These are phyloP conservation scores for Indicator indicator DNA, from an alignment of 2,113 vertebrate genomes.

Conservation along the genomic window DNA sequence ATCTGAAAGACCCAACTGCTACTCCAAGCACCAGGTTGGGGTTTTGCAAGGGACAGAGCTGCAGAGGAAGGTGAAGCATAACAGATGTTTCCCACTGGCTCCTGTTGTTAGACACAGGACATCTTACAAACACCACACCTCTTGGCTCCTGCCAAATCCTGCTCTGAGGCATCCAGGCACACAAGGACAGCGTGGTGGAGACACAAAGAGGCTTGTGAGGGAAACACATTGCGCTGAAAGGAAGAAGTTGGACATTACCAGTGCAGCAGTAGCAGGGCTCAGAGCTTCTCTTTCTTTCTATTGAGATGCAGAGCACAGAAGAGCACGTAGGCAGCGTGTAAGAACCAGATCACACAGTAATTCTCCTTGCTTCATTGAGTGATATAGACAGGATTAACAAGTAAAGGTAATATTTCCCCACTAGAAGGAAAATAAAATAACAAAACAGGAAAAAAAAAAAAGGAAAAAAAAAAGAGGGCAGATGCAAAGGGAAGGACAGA, in stretches of 20 bases:
- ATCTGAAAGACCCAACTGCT: neutral
- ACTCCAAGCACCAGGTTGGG: rapidly evolving
- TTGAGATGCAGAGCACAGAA: conserved; percentile 76
- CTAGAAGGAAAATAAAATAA: conserved; percentile 68
- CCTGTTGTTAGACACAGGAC: neutral
- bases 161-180: conserved; percentile 12
- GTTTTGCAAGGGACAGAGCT: neutral
- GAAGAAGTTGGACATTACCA: conserved; percentile 83
- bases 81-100: neutral
- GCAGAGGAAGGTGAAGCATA: neutral
- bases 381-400: conserved; percentile 87
- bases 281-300: conserved; percentile 78
- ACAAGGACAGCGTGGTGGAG: conserved; percentile 1
- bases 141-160: conserved; percentile 3
- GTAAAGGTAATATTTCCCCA: conserved; percentile 77
- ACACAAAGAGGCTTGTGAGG: neutral
- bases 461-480: conserved; percentile 62
- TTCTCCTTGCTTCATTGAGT: conserved; percentile 78
- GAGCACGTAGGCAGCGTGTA: conserved; percentile 76
- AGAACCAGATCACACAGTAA: conserved; percentile 80
- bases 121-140: neutral
- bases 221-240: conserved; percentile 60
- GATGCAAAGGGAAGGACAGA: conserved; percentile 66
- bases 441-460: conserved; percentile 50
- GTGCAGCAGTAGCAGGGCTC: conserved; percentile 67